phyloP scores from a whole-genome alignment of 23 tunicate species.

The Styela plicata region DNA sequence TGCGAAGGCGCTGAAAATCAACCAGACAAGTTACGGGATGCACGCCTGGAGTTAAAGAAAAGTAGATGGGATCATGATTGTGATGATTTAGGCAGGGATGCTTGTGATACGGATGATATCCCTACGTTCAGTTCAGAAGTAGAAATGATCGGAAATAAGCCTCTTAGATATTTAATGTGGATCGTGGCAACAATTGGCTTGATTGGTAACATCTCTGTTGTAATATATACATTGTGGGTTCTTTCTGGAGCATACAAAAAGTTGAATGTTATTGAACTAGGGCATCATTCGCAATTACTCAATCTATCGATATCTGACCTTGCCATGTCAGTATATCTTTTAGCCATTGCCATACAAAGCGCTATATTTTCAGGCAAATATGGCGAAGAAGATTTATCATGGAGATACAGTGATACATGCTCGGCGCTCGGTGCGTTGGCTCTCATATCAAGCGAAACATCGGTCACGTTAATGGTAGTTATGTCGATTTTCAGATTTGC shows the following conservation, averaged over 20 bases:
- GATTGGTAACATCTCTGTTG: conserved; percentile 37
- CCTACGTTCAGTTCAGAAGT: conserved; percentile 38
- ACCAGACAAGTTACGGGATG: no score
- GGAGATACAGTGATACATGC: conserved; percentile 46
- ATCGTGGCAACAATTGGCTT: conserved; percentile 44
- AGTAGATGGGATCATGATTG: neutral
- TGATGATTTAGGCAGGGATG: conserved; percentile 45
- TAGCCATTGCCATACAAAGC: conserved; percentile 27
- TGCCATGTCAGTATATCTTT: conserved; percentile 49
- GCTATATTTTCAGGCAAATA: conserved; percentile 29
- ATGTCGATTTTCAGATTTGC: conserved; percentile 55
- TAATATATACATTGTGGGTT: conserved; percentile 13
- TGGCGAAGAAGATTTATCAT: conserved; percentile 30
- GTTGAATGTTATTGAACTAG: conserved; percentile 24
- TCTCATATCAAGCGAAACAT: conserved; percentile 55
- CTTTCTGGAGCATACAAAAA: neutral
- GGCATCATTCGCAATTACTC: conserved; percentile 35
- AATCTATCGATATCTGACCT: conserved; percentile 55
- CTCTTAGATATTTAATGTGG: conserved; percentile 35
- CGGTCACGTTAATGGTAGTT: conserved; percentile 44
- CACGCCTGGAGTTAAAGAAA: neutral
- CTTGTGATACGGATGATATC: conserved; percentile 35
- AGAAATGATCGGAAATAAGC: conserved; percentile 27
- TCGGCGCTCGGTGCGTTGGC: conserved; percentile 45
- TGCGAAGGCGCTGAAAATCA: conserved; percentile 46